A percentile compares a stretch with the other conserved stretches of the same genome.
Conservation (phyloP, 2,113 vertebrate genomes). For the Diphyllodes magnificus region DNA sequence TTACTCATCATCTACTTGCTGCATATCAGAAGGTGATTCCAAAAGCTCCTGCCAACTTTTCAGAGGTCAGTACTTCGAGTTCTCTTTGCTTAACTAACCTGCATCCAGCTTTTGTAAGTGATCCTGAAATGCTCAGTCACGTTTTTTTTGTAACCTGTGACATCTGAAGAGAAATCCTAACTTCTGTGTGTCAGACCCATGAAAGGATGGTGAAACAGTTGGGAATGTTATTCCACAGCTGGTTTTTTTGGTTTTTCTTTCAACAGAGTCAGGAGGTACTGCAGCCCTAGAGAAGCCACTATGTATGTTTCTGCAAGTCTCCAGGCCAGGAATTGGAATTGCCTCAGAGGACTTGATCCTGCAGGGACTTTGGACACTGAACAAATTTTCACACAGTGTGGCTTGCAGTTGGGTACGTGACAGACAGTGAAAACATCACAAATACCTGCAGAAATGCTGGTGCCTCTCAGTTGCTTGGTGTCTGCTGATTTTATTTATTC, state of each 20-base stretch:
- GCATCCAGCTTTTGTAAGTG: slow-evolving; percentile 43
- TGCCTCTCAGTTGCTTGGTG: not conserved
- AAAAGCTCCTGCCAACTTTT: not conserved
- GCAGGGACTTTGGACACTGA: not conserved
- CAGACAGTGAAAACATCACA: not conserved
- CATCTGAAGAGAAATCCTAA: not conserved
- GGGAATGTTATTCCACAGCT: not conserved
- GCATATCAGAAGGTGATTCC: not conserved
- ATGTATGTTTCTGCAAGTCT: not conserved
- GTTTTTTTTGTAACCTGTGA: not conserved
- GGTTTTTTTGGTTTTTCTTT: not conserved
- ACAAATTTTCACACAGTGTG: not conserved
- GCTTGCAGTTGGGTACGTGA: not conserved
- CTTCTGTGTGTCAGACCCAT: not conserved
- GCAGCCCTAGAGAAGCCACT: not conserved
- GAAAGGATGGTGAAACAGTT: not conserved
- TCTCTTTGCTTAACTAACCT: slow-evolving; percentile 44
- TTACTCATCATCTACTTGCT: slow-evolving; percentile 51
- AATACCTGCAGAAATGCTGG: not conserved
- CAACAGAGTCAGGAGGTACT: not conserved
- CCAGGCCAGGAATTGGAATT: not conserved
- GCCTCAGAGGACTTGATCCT: not conserved
- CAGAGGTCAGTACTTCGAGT: slow-evolving; percentile 20
- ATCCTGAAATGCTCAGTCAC: slow-evolving; percentile 45
- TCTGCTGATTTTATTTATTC: not conserved